A percentile compares a stretch with the other conserved stretches of the same genome.
Evolutionary conservation across 2,888 invertebrate genomes (phyloP).

Genomic region (Hirtodrosophila trivittata): DNA sequence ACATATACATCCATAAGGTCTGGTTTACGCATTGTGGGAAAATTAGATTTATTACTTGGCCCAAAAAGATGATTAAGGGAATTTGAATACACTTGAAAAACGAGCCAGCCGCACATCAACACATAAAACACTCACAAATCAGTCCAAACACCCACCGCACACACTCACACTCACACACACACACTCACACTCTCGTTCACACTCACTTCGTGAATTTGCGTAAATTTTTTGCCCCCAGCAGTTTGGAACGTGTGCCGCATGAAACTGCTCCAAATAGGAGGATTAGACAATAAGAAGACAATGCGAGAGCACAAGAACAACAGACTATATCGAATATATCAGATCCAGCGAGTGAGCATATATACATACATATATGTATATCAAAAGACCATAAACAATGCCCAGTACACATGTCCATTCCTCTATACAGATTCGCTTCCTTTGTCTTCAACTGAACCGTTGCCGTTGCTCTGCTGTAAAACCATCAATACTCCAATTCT

Average conservation of each 20-base stretch:
- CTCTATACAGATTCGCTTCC: background rate
- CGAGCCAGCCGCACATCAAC: slow-evolving; percentile 16
- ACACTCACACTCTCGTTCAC: slow-evolving; percentile 11
- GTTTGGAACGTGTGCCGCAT: slow-evolving; percentile 25
- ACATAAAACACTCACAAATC: slow-evolving; percentile 12
- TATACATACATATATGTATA: background rate
- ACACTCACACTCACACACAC: slow-evolving; percentile 1
- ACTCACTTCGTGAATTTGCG: slow-evolving; percentile 4
- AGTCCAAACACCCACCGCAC: background rate
- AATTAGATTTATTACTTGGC: slow-evolving; percentile 65
- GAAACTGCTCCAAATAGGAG: slow-evolving; percentile 30
- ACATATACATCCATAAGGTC: background rate
- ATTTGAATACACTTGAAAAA: slow-evolving; percentile 46
- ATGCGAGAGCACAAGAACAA: background rate
- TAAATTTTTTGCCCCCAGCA: slow-evolving; percentile 10
- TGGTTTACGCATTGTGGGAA: slow-evolving; percentile 43
- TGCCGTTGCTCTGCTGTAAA: background rate
- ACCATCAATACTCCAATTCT: background rate
- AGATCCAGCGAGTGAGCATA: no score
- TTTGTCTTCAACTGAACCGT: background rate
- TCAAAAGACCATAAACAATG: background rate
- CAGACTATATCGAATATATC: background rate
- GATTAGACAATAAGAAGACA: slow-evolving; percentile 11
- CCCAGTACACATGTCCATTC: background rate
- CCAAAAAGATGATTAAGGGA: slow-evolving; percentile 51